Base-by-base conservation (phyloP, 64 coral and sea anemone species). In the Cladopsammia gracilis region DNA sequence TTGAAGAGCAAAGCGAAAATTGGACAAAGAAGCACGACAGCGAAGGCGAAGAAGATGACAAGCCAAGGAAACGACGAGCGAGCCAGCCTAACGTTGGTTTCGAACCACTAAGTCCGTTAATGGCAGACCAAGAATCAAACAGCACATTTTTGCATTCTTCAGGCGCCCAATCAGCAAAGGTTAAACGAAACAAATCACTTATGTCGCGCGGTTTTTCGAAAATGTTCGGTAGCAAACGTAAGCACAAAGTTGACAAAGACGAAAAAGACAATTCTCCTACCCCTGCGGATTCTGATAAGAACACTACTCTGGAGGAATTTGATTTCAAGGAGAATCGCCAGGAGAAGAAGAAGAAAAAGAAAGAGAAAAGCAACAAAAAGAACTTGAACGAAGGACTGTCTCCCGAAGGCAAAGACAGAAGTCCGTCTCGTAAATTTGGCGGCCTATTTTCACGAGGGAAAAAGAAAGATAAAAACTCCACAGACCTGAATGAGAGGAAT, bases 381-480 rank as follows among this genome's bases (percentile, higher is more conserved):
- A 80, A 80, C 53, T 11, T 19, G 14, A 22, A 15, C 5, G 88
- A 90, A 15, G 47, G 12, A 71, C 50, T 64, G 56, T 53, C 59
- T 66, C 5, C 76, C 22, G 62, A 81, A 69, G 48, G 25, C 34
- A 7, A 48, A 43, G 53, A 14, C 22, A 70, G 70, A 6, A 79
- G 25, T 43, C 24, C 62, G 23, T 58, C 76, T 51, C 76, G 62
- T 12, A 90, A 90, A 47, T 71, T 58, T 58, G 78, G 75, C 9
- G 68, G 88, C 19, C 54, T 90, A 7, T 90, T 90, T 75, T 79
- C 76, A 23, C 88, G 76, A 58, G 74, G 76, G 1, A 90, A 90
- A 81, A 84, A 84, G 45, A 50, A 43, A 79, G 61, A 70, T 0
- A 90, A 43, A 67, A 71, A 64, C 1, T 45, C 23, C 8, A 14